Base-by-base conservation (phyloP, 2,797 vertebrate genomes). In the Champsocephalus esox region DNA sequence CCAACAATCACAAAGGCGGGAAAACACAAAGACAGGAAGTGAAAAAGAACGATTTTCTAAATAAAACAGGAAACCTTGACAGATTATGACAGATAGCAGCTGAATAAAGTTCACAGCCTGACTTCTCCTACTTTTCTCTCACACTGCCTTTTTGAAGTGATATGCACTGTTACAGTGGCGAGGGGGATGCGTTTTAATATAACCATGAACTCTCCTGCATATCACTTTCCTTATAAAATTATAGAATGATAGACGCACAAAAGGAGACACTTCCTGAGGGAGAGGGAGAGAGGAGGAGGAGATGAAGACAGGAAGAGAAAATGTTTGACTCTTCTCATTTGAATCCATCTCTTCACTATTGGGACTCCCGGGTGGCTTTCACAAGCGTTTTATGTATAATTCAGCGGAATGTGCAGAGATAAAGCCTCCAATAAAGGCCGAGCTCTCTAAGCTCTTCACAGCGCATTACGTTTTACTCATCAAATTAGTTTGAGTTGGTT, bases 401-500 rank as follows among this genome's bases (percentile, higher is more conserved):
- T 94, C 73, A 95, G 89, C 81, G 84, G 92, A 95, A 94, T 92
- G 87, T 85, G 85, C 78, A 50, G 80, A 93, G 91, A 93, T 93
- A 92, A 94, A 92, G 87, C 87, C 88, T 88, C 86, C 81, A 90
- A 90, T 89, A 90, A 89, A 80, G 90, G 84, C 91, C 51, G 66
- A 68, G 58, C 82, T 90, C 91, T 90, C 88, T 91, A 85, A 94
- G 90, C 87, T 87, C 92, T 93, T 94, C 89, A 94, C 68, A 90
- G 84, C 83, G 77, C 92, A 90, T 94, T 93, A 92, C 82, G 52
- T 90, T 95, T 93, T 93, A 94, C 93, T 94, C 93, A 92, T 93
- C 92, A 93, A 93, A 94, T 95, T 94, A 94, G 89, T 91, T 92
- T 89, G 88, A 89, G 89, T 93, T 89, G 88, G 88, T 89, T 90